Percentiles rank a stretch among this genome's conserved stretches.
phyloP scores from a whole-genome alignment of 2,113 vertebrate genomes.

The Steatornis caripensis region DNA sequence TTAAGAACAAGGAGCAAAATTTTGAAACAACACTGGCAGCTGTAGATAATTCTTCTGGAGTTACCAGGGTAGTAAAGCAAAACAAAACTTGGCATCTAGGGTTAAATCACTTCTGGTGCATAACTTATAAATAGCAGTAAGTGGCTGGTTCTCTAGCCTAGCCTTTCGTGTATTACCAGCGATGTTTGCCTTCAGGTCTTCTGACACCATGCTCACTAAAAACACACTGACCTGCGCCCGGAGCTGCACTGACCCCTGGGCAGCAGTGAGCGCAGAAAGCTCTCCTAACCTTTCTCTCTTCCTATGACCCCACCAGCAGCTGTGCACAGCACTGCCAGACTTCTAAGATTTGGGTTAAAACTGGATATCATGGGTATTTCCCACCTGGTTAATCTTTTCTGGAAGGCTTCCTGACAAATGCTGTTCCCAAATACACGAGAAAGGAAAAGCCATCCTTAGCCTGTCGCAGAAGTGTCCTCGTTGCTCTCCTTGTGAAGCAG shows the following conservation, averaged over 20 bases:
- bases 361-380: fast-evolving
- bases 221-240: fast-evolving
- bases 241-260: background rate
- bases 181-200: background rate
- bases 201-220: background rate
- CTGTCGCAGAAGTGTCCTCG: background rate
- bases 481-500: background rate
- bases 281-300: background rate
- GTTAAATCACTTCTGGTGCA: background rate
- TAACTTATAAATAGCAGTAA: background rate
- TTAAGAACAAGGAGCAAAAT: background rate
- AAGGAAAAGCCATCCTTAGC: background rate
- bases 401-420: background rate
- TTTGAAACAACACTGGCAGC: background rate
- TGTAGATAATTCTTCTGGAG: background rate
- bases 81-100: background rate
- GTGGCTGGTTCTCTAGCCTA: background rate
- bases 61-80: background rate
- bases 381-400: background rate
- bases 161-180: background rate
- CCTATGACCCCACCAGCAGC: background rate
- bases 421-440: background rate
- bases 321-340: background rate
- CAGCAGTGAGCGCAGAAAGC: background rate
- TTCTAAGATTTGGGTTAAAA: background rate